Conservation (phyloP, 2,888 invertebrate species). For the Hylaea fasciaria region DNA sequence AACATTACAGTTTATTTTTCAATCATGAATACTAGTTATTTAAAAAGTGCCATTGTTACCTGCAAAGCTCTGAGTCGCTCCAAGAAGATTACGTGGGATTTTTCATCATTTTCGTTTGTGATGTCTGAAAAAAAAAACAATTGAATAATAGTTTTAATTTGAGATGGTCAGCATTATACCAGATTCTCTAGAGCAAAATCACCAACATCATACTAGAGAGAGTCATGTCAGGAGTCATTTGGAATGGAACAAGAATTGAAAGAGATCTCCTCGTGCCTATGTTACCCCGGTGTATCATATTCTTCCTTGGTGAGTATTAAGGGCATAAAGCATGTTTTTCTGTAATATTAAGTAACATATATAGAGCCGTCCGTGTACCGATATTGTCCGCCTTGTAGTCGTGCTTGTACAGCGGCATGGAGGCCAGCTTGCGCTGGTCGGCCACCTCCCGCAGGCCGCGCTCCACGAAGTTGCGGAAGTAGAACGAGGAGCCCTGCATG, state of each 20-base stretch:
- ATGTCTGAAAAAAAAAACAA: slow-evolving; percentile 67
- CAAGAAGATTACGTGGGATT: slow-evolving; percentile 74
- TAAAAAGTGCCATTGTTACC: slow-evolving; percentile 49
- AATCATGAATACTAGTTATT: too few species aligned
- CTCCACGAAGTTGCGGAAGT: slow-evolving; percentile 94
- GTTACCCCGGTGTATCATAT: too few species aligned
- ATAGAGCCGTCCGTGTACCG: slow-evolving; percentile 47
- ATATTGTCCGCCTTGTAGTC: slow-evolving; percentile 72
- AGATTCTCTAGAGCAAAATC: too few species aligned
- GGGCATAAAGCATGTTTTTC: too few species aligned
- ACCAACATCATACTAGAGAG: not conserved
- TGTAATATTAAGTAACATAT: too few species aligned
- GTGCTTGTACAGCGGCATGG: slow-evolving; percentile 69
- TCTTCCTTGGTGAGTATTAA: too few species aligned
- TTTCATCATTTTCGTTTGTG: slow-evolving; percentile 78
- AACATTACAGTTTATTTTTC: too few species aligned
- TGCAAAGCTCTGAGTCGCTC: slow-evolving; percentile 77
- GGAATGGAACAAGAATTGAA: too few species aligned
- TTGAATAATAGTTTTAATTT: not conserved
- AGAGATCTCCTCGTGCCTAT: too few species aligned
- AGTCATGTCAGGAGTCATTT: too few species aligned
- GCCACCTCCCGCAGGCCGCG: slow-evolving; percentile 86
- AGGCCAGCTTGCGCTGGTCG: slow-evolving; percentile 70
- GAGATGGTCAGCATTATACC: too few species aligned
- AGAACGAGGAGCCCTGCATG: slow-evolving; percentile 92